phyloP scores from a whole-genome alignment of 2,888 invertebrate genomes.

The Dilophus febrilis region DNA sequence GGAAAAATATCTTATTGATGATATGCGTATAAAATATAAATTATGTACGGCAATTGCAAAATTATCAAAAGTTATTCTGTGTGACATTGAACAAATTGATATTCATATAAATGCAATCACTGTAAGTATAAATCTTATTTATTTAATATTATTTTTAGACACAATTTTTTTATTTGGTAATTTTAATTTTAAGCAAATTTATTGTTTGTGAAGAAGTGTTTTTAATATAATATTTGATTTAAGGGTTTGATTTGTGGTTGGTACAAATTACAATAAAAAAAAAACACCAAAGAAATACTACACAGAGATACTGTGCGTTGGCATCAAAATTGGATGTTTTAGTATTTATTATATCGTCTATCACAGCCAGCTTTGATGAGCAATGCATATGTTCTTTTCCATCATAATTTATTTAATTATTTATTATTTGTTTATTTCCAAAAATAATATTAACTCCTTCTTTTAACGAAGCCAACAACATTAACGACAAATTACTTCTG shows the following conservation, averaged over 20 bases:
- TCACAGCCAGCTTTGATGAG: conserved; percentile 32
- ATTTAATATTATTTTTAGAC: too few relatives aligned
- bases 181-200: too few relatives aligned
- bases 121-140: conserved; percentile 3
- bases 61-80: not conserved
- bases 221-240: too few relatives aligned
- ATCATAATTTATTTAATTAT: too few relatives aligned
- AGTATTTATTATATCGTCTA: conserved; percentile 20
- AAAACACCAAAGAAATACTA: too few relatives aligned
- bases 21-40: not conserved
- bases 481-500: conserved; percentile 15
- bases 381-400: conserved; percentile 19
- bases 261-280: too few relatives aligned
- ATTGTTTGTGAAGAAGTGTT: too few relatives aligned
- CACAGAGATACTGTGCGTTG: conserved; percentile 13
- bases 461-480: too few relatives aligned
- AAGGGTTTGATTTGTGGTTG: too few relatives aligned
- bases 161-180: too few relatives aligned
- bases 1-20: conserved; percentile 1
- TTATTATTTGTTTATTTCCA: too few relatives aligned
- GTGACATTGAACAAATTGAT: conserved; percentile 1
- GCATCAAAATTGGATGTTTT: conserved; percentile 30
- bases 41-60: conserved; percentile 3
- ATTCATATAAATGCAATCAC: conserved; percentile 2
- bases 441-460: too few relatives aligned